Conservation (phyloP, 30 jellyfish, hydroid and myxozoan genomes). For the Phacellophora camtschatica region DNA sequence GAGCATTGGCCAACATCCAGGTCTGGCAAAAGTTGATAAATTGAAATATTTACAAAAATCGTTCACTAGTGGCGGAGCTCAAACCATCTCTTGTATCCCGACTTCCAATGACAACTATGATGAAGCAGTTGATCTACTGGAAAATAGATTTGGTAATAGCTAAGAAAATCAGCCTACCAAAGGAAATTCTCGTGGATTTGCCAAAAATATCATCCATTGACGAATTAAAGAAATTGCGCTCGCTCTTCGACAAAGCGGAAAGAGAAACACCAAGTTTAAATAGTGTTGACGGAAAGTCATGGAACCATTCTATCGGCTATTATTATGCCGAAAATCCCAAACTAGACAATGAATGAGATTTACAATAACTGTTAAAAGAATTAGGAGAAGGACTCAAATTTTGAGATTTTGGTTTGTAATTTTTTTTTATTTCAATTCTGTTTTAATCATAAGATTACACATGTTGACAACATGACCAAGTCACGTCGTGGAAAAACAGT, state of each 20-base stretch:
- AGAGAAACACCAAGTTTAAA: neutral
- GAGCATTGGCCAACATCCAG: neutral
- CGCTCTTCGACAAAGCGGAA: conserved; percentile 17
- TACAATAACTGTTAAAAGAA: neutral
- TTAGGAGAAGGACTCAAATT: too few relatives aligned
- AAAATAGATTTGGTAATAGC: conserved; percentile 7
- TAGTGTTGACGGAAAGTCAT: neutral
- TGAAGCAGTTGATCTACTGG: conserved; percentile 5
- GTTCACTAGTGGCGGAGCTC: neutral
- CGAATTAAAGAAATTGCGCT: neutral
- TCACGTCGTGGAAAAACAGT: too few relatives aligned
- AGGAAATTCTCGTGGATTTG: neutral
- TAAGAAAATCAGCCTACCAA: neutral
- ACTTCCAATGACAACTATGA: neutral
- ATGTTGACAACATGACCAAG: too few relatives aligned
- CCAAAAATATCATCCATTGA: neutral
- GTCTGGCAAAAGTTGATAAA: conserved; percentile 3
- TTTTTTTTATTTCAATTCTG: too few relatives aligned
- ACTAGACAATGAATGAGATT: neutral
- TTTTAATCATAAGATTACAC: too few relatives aligned
- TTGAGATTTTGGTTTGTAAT: too few relatives aligned
- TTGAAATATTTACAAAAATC: conserved; percentile 13
- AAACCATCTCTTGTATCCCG: conserved; percentile 19
- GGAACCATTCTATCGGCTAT: conserved; percentile 5
- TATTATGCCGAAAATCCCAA: conserved; percentile 13